phyloP scores from a whole-genome alignment of 2,113 vertebrate genomes.

The Eulacestoma nigropectus region DNA sequence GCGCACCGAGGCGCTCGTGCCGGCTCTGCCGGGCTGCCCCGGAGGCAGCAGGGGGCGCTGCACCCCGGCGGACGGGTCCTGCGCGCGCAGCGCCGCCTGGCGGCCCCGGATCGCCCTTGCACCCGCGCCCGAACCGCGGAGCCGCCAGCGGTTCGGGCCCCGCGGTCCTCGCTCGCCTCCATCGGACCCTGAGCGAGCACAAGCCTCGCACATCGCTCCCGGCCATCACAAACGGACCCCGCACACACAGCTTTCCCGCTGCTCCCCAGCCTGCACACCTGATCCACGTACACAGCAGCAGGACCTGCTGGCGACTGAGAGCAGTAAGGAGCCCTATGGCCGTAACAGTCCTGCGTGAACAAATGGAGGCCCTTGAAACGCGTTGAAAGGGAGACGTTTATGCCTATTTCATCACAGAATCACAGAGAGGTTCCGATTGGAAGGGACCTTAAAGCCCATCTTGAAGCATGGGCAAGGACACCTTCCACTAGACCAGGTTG shows the following conservation, averaged over 20 bases:
- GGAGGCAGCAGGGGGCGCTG: background rate
- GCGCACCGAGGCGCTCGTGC: background rate
- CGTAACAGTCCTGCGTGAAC: fast-evolving
- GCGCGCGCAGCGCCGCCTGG: background rate
- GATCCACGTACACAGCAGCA: fast-evolving
- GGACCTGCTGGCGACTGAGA: fast-evolving
- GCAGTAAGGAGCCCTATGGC: background rate
- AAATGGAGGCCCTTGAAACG: fast-evolving
- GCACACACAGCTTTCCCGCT: fast-evolving
- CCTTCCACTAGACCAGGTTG: background rate
- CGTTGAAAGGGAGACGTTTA: background rate
- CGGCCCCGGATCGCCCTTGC: fast-evolving
- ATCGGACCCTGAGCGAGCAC: too few species aligned
- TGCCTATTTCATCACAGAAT: background rate
- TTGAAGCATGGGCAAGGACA: background rate
- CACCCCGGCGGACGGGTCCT: background rate
- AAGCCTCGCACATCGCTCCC: background rate
- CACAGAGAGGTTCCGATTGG: background rate
- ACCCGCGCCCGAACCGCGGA: background rate
- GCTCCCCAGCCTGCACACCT: too few species aligned
- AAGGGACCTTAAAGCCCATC: background rate
- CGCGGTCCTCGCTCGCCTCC: too few species aligned
- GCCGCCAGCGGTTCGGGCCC: too few species aligned
- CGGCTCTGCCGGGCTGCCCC: background rate
- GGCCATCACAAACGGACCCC: fast-evolving